Percentiles rank a stretch among this genome's conserved stretches.
These are phyloP conservation scores for Ylistrum balloti DNA, from an alignment of 1,140 invertebrate genomes.

Conservation along the genomic window DNA sequence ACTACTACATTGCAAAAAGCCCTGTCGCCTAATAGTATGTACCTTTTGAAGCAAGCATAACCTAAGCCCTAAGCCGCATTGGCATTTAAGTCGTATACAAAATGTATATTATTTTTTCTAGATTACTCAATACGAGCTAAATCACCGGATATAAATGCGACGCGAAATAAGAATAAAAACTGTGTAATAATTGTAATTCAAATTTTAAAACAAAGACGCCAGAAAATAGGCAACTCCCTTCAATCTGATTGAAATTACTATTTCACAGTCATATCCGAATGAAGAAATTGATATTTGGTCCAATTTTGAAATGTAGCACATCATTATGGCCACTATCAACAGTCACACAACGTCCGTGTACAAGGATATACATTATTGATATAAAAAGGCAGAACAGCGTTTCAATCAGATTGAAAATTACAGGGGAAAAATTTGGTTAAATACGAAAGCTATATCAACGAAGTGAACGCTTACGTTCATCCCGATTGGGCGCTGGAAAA, in stretches of 20 bases:
- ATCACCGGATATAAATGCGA: background rate
- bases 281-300: too few species aligned
- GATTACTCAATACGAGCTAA: background rate
- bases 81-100: background rate
- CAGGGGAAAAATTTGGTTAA: background rate
- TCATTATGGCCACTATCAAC: too few species aligned
- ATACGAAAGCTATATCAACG: background rate
- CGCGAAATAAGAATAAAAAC: background rate
- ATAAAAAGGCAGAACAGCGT: background rate
- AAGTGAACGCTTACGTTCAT: conserved; percentile 9
- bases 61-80: background rate
- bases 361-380: too few species aligned
- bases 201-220: too few species aligned
- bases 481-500: background rate
- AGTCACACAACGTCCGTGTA: too few species aligned
- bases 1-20: too few species aligned
- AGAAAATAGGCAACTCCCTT: too few species aligned
- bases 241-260: too few species aligned
- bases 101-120: too few species aligned
- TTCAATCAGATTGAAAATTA: background rate
- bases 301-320: too few species aligned
- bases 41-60: background rate
- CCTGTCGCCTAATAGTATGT: too few species aligned
- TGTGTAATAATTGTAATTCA: background rate
- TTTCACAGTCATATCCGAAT: too few species aligned